These are phyloP conservation scores for Tiliqua scincoides DNA, from an alignment of 2,113 vertebrate genomes.

Conservation along the genomic window DNA sequence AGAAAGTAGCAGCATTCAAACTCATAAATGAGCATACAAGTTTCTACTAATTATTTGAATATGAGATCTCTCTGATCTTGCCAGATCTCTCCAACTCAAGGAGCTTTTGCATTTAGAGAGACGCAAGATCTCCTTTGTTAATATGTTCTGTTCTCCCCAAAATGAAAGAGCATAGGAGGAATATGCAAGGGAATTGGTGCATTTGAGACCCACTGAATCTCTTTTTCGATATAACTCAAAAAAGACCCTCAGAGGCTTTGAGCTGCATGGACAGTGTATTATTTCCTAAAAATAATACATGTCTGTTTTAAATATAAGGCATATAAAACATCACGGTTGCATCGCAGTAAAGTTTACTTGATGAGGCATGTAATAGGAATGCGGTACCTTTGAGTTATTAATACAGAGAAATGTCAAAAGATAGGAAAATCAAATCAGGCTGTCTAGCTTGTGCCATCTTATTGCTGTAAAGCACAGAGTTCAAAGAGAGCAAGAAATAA, in stretches of 20 bases:
- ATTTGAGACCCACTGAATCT: not conserved
- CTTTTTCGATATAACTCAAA: not conserved
- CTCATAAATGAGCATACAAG: not conserved
- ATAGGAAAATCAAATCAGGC: conserved; percentile 44
- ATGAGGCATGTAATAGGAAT: conserved; percentile 11
- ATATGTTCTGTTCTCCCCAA: not conserved
- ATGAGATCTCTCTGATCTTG: not conserved
- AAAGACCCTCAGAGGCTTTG: not conserved
- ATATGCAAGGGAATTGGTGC: not conserved
- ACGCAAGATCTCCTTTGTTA: not conserved
- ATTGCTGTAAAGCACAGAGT: conserved; percentile 37
- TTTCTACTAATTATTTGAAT: not conserved
- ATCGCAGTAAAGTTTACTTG: not conserved
- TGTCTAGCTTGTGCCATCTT: conserved; percentile 50
- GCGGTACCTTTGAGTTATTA: not conserved
- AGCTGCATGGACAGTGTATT: not conserved
- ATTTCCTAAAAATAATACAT: not conserved
- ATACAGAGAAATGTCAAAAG: conserved; percentile 40
- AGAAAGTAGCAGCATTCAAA: not conserved
- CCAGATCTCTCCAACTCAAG: not conserved
- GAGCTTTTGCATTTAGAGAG: not conserved
- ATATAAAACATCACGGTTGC: conserved; percentile 1
- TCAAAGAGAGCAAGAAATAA: conserved; percentile 51
- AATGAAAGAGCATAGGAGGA: not conserved
- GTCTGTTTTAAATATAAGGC: not conserved